Base-by-base conservation (phyloP, 2,113 vertebrate genomes). In the Smithornis capensis region DNA sequence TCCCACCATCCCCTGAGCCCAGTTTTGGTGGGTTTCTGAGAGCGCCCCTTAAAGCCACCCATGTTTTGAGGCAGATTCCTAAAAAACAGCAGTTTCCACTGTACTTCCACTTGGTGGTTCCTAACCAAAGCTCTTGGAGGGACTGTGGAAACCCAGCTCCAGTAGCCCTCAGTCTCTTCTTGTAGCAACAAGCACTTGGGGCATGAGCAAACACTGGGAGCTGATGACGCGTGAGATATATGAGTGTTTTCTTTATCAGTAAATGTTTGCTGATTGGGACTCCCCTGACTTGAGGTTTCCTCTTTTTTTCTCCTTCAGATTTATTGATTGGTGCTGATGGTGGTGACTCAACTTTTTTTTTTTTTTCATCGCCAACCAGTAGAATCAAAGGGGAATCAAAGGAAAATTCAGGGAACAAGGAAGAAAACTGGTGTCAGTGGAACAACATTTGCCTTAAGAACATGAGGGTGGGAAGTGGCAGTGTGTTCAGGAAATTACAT, bases 191-290 rank as follows among this genome's bases (percentile, higher is more conserved):
- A 93, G 95, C 89, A 92, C 95, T 95, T 44, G 91, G 96, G 97
- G 91, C 12, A 59, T 95, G 97, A 97, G 96, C 97, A 98, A 98
- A 98, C 98, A 98, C 97, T 90, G 96, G 91, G 75, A 98, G 95
- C 97, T 96, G 98, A 97, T 96, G 98, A 98, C 80, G 95, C 90
- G 97, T 88, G 97, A 98, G 98, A 98, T 97, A 98, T 97, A 98
- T 64, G 96, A 97, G 92, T 97, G 98, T 97, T 98, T 98, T 96
- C 97, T 98, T 98, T 96, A 97, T 97, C 97, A 86, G 85, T 27
- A 94, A 95, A 95, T 92, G 96, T 96, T 97, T 97, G 95, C 97
- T 96, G 97, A 97, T 97, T 95, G 95, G 97, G 97, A 97, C 96
- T 97, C 97, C 97, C 97, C 96, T 53, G 87, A 90, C 87, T 3